Evolutionary conservation across 1,140 invertebrate species (phyloP).

Genomic region (Philopotamus ludificatus): DNA sequence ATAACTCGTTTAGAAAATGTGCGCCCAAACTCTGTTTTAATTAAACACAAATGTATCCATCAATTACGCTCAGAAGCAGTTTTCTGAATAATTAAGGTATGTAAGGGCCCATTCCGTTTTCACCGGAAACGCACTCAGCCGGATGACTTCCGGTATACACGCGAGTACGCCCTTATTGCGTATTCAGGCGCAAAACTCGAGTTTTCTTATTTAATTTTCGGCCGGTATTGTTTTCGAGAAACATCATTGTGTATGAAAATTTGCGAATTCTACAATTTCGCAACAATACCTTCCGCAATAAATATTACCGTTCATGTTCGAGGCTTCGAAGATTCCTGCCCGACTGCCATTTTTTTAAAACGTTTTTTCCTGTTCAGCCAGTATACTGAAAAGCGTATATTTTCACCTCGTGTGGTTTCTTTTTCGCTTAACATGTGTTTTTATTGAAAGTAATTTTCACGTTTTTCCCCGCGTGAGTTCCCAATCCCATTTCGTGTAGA

Average conservation of each 20-base stretch:
- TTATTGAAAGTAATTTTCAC: conserved; percentile 14
- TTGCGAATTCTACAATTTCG: no score
- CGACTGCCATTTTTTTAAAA: no score
- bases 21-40: conserved; percentile 19
- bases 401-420: conserved; percentile 2
- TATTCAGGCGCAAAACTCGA: no score
- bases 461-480: conserved; percentile 7
- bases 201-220: neutral
- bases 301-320: no score
- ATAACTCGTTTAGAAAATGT: no score
- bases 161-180: neutral
- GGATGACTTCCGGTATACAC: neutral
- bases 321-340: no score
- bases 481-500: conserved; percentile 2
- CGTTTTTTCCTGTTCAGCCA: no score
- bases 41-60: conserved; percentile 25
- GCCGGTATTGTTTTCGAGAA: no score
- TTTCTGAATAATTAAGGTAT: conserved; percentile 11
- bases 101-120: neutral
- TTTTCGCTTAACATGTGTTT: conserved; percentile 9
- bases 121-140: neutral
- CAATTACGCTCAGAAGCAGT: conserved; percentile 20
- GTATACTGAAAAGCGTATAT: no score
- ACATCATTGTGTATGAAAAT: no score
- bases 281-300: no score